A percentile compares a stretch with the other conserved stretches of the same genome.
phyloP scores from a whole-genome alignment of 2,888 invertebrate genomes.

The Drosophila rubida region DNA sequence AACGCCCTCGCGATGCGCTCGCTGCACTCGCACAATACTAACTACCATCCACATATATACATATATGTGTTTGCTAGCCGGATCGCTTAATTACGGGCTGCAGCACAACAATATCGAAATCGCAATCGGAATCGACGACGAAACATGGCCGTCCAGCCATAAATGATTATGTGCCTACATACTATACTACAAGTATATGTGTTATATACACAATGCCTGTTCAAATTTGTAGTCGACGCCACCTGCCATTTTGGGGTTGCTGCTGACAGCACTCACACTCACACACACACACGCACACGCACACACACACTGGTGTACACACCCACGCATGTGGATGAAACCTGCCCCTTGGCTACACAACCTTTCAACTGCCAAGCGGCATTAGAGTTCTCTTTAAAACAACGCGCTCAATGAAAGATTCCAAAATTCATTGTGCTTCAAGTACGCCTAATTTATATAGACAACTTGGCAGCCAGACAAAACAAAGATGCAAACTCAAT shows the following conservation, averaged over 20 bases:
- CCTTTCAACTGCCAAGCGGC: conserved; percentile 41
- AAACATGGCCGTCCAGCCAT: conserved; percentile 68
- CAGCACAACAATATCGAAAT: conserved; percentile 5
- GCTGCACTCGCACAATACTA: conserved; percentile 47
- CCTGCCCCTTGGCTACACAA: conserved; percentile 68
- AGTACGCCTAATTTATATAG: no score
- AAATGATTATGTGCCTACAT: conserved; percentile 26
- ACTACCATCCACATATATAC: no score
- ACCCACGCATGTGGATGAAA: conserved; percentile 64
- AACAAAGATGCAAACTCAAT: no score
- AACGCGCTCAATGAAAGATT: background rate
- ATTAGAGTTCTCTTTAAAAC: conserved; percentile 19
- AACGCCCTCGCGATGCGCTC: conserved; percentile 59
- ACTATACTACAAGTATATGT: background rate
- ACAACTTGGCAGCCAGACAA: no score
- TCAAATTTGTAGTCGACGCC: conserved; percentile 55
- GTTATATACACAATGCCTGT: background rate
- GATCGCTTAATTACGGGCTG: conserved; percentile 14
- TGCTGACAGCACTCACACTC: conserved; percentile 46
- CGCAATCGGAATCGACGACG: background rate
- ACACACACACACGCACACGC: conserved; percentile 8
- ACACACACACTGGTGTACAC: conserved; percentile 24
- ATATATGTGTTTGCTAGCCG: conserved; percentile 6
- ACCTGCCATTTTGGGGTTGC: conserved; percentile 77
- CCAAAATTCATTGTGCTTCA: no score